Evolutionary conservation across 2,113 vertebrate species (phyloP).

Genomic region (Narcine bancroftii): DNA sequence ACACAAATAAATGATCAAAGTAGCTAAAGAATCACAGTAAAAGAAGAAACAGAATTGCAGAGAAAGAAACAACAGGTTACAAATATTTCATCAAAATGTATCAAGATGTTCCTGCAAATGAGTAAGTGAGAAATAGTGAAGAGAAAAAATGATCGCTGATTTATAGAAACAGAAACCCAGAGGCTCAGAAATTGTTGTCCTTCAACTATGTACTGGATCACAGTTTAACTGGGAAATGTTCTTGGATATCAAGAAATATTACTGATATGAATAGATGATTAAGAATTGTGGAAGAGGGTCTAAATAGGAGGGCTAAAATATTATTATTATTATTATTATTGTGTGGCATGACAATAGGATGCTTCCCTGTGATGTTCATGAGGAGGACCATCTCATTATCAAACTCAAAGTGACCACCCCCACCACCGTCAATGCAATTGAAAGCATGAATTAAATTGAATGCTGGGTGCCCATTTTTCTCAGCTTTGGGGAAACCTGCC

Average conservation of each 20-base stretch:
- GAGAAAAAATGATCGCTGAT: background rate
- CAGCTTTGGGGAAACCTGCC: background rate
- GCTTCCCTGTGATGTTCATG: too few species aligned
- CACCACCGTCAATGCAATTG: background rate
- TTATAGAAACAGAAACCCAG: background rate
- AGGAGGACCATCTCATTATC: background rate
- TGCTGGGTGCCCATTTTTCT: background rate
- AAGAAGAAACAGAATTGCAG: background rate
- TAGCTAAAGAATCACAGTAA: background rate
- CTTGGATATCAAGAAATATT: background rate
- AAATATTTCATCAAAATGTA: slow-evolving; percentile 13
- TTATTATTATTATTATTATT: too few species aligned
- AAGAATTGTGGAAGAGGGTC: background rate
- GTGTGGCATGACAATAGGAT: too few species aligned
- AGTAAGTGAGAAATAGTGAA: background rate
- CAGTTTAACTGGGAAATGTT: background rate
- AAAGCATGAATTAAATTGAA: background rate
- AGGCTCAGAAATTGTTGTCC: background rate
- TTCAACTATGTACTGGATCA: background rate
- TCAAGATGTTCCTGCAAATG: background rate
- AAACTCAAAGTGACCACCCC: background rate
- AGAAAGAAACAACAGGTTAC: background rate
- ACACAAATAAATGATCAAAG: background rate
- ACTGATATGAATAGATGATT: background rate
- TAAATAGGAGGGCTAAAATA: background rate